Base-by-base conservation (phyloP, 1,140 invertebrate species). In the Sycophaga agraensis region DNA sequence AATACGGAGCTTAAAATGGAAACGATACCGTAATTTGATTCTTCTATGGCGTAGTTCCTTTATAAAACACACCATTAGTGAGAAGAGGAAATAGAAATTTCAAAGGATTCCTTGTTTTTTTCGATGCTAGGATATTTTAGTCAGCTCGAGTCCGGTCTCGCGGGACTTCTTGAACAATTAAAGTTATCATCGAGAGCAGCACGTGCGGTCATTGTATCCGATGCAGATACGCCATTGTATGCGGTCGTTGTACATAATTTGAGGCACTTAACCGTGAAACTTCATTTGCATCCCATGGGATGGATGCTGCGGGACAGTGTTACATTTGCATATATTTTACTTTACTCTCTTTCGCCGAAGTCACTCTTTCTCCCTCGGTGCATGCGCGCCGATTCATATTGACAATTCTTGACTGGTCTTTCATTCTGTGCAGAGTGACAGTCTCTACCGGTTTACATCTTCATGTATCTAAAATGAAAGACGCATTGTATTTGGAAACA, bases 151-250 rank as follows among this genome's bases (percentile, higher is more conserved):
- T 35, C 24, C 26, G 14, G 14, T 50, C 16, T 50, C 31, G 19
- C 28, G 28, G 3, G 26, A 56, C 28, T 21, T 11, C 28, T 34
- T 45, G 31, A n/a, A 37, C 22, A 49, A 58, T 58, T 49, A 40
- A 58, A 58, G n/a, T 28, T 49, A 58, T 40, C 16, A 49, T 39
- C 43, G 4, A 16, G 48, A 57, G 12, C 31, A 34, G 55, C 11
- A 26, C 21, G 3, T 19, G 7, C 6, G 12, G 22, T 16, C 24
- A 21, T 49, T 37, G 22, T 40, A 40, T n/a, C 16, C 46, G 24
- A 59, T 59, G 57, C 24, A 59, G 48, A 59, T 59, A 24, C 21
- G 8, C 57, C 39, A 59, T 59, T 59, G 48, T 59, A 59, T 51
- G 37, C 26, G 31, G n/a, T 21, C 0, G 37, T 12, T 34, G 21